Base-by-base conservation (phyloP, 1,140 invertebrate genomes). In the Cyclina sinensis region DNA sequence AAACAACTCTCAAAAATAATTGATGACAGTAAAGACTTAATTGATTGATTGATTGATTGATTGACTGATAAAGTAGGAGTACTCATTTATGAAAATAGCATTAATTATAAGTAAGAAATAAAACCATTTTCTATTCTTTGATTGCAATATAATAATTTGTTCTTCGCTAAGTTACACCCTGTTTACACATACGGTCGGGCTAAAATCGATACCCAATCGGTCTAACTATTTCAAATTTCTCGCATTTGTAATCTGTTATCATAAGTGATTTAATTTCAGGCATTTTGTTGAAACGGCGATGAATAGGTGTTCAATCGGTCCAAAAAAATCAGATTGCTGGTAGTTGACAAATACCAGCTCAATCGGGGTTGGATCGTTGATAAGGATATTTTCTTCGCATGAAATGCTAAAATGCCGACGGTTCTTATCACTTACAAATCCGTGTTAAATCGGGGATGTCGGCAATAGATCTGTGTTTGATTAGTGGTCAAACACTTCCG, bases 371-470 rank as follows among this genome's bases (percentile, higher is more conserved):
- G 73, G 32, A 76, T 80, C 76, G 76, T 46, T 80, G 46, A 80
- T 80, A 80, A 54, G 76, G 76, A 57, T 80, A 48, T 80, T 80
- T 80, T 80, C 76, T 54, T 80, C 76, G 76, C 24, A 35, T 30
- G 30, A 80, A 80, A 76, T 80, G 76, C 76, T 80, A 37, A 80
- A 80, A 80, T 80, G 35, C 76, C 35, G 35, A 54, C 76, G 48
- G 76, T 57, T 80, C 35, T 80, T 57, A 80, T 80, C 76, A 48
- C 35, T 57, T 80, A 24, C 14, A 80, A 57, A 80, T 80, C 76
- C 46, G 76, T 30, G 76, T 30, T 80, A 57, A 80, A 80, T 80
- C 76, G 46, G 46, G 76, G 27, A 30, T 54, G 35, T 1, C 46
- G 76, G n/a, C 57, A 30, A 80, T 54, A 32, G 35, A 80, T 80